Conservation (phyloP, 2,113 vertebrate genomes). For the Labeo rohita region DNA sequence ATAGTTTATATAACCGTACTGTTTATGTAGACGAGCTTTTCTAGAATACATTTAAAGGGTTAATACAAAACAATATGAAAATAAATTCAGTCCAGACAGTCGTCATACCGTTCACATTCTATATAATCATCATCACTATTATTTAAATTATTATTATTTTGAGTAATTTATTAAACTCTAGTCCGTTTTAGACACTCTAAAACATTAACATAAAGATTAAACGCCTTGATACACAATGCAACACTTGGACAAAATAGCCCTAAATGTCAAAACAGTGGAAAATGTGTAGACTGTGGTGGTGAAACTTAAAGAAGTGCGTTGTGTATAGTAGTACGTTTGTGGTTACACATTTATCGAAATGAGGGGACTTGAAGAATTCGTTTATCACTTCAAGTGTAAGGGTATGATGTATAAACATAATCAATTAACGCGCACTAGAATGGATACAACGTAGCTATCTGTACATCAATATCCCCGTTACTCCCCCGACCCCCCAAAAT, state of each 20-base stretch:
- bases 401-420: not conserved
- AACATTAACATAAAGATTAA: not conserved
- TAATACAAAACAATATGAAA: not conserved
- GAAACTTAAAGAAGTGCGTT: not conserved
- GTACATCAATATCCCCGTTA: constrained; percentile 22
- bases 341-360: not conserved
- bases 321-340: not conserved
- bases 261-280: not conserved
- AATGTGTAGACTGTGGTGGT: not conserved
- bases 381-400: not conserved
- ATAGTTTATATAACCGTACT: not conserved
- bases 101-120: not conserved
- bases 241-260: not conserved
- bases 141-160: not conserved
- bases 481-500: constrained; percentile 49
- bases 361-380: not conserved
- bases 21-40: not conserved
- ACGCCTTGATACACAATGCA: not conserved
- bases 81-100: not conserved
- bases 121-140: not conserved
- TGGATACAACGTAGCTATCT: constrained; percentile 4
- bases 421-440: constrained; percentile 3
- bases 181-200: not conserved
- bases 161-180: not conserved
- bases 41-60: not conserved